phyloP scores from a whole-genome alignment of 2,797 vertebrate genomes.

The Holocentrus rufus region DNA sequence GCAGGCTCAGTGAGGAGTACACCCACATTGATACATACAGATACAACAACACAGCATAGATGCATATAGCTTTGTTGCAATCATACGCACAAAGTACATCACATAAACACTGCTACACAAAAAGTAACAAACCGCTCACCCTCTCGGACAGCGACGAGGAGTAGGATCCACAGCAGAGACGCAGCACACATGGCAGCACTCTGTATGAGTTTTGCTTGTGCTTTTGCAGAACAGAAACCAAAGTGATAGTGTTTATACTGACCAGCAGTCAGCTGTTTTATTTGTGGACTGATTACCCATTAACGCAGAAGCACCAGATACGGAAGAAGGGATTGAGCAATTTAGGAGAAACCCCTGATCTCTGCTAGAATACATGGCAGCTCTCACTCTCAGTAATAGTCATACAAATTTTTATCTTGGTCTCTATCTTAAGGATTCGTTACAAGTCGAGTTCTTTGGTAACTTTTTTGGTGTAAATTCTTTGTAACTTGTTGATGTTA shows the following conservation, averaged over 20 bases:
- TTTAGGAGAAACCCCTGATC: slow-evolving; percentile 15
- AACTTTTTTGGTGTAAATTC: neutral
- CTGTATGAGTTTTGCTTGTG: slow-evolving; percentile 1
- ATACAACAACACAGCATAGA: too few relatives aligned
- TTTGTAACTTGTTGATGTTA: neutral
- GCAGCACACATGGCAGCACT: slow-evolving; percentile 44
- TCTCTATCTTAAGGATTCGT: neutral
- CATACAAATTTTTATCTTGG: neutral
- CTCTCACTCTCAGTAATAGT: slow-evolving; percentile 38
- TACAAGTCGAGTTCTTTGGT: neutral
- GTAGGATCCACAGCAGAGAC: slow-evolving; percentile 34
- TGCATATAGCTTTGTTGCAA: too few relatives aligned
- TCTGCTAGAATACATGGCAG: neutral
- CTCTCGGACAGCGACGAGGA: slow-evolving; percentile 45
- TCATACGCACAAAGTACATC: neutral
- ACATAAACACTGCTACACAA: too few relatives aligned
- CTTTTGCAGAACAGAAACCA: slow-evolving; percentile 13
- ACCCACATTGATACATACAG: neutral
- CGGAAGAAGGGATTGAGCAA: slow-evolving; percentile 66
- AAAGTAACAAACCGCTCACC: slow-evolving; percentile 63
- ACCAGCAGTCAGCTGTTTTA: slow-evolving; percentile 56
- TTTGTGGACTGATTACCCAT: slow-evolving; percentile 80
- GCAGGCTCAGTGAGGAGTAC: too few relatives aligned
- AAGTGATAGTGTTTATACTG: slow-evolving; percentile 14
- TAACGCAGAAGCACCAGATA: slow-evolving; percentile 66